Percentiles rank a stretch among this genome's conserved stretches.
These are phyloP conservation scores for Caenorhabditis briggsae DNA, from an alignment of 1,140 invertebrate species.

Conservation along the genomic window DNA sequence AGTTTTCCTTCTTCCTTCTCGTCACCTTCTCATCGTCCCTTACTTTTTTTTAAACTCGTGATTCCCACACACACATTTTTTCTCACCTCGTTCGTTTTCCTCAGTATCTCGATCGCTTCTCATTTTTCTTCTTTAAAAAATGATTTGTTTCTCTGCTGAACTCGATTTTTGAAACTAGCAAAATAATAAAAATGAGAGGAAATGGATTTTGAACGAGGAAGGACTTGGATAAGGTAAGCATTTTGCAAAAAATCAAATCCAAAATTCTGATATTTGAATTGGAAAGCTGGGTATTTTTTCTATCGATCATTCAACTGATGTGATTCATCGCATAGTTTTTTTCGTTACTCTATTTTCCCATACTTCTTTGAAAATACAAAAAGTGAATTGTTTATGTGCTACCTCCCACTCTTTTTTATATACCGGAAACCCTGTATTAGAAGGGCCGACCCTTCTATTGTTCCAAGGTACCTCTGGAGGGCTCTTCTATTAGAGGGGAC, in stretches of 20 bases:
- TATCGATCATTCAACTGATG: too few relatives aligned
- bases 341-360: neutral
- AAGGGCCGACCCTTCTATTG: too few relatives aligned
- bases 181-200: neutral
- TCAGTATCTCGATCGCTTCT: too few relatives aligned
- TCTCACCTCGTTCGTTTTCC: constrained; percentile 28
- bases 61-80: constrained; percentile 38
- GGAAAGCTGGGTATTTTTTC: neutral
- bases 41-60: too few relatives aligned
- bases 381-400: too few relatives aligned
- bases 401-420: too few relatives aligned
- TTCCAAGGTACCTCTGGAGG: too few relatives aligned
- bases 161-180: constrained; percentile 26
- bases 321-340: too few relatives aligned
- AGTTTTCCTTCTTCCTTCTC: constrained; percentile 61
- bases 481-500: too few relatives aligned
- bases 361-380: too few relatives aligned
- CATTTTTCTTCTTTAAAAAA: constrained; percentile 30
- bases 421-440: too few relatives aligned
- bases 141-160: constrained; percentile 35
- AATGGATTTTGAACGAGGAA: constrained; percentile 46
- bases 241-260: neutral
- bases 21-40: neutral
- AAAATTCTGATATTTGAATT: constrained; percentile 13
- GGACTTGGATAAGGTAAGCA: constrained; percentile 42